These are phyloP conservation scores for Perizoma flavofasciatum DNA, from an alignment of 2,888 invertebrate genomes.

Conservation along the genomic window DNA sequence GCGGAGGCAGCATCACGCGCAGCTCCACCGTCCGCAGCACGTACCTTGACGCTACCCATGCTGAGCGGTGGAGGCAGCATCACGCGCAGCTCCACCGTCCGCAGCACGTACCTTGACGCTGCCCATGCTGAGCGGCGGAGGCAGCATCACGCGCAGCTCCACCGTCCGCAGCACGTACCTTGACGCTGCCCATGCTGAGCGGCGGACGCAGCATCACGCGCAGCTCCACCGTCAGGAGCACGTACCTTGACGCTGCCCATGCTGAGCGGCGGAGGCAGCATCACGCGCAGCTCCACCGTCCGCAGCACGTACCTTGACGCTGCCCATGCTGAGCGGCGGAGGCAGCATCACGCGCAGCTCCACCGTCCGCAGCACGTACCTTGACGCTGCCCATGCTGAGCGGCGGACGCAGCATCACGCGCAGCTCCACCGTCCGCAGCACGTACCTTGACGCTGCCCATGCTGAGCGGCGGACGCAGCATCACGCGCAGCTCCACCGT, in stretches of 20 bases:
- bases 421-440: constrained; percentile 58
- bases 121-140: constrained; percentile 76
- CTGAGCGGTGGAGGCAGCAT: constrained; percentile 86
- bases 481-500: constrained; percentile 79
- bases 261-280: constrained; percentile 85
- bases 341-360: constrained; percentile 86
- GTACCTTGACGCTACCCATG: constrained; percentile 63
- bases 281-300: constrained; percentile 74
- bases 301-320: constrained; percentile 62
- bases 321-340: constrained; percentile 71
- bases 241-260: constrained; percentile 63
- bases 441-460: constrained; percentile 64
- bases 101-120: constrained; percentile 63
- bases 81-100: constrained; percentile 71
- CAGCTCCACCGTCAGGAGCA: constrained; percentile 53
- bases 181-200: constrained; percentile 55
- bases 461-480: constrained; percentile 84
- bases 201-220: constrained; percentile 87
- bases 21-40: constrained; percentile 53
- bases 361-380: constrained; percentile 49
- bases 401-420: constrained; percentile 86
- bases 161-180: constrained; percentile 53
- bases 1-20: constrained; percentile 87
- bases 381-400: constrained; percentile 58
- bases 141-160: constrained; percentile 85